phyloP scores from a whole-genome alignment of 2,113 vertebrate genomes.

The Crotalus viridis region DNA sequence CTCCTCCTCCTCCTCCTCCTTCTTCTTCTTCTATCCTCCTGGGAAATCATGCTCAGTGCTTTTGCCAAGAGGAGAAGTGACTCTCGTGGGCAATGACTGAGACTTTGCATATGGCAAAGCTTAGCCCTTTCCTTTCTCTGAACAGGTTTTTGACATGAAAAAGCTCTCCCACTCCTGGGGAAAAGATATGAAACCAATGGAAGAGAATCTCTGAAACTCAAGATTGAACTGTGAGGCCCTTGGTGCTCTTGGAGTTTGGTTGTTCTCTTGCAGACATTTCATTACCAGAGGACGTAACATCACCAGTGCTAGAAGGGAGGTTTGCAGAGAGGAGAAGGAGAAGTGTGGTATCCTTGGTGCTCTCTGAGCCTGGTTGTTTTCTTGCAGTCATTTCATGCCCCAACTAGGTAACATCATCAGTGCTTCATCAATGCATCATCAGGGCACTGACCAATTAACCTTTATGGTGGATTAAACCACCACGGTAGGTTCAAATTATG shows the following conservation, averaged over 20 bases:
- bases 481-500: background rate
- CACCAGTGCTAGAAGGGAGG: background rate
- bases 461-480: background rate
- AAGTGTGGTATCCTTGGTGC: background rate
- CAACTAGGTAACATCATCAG: background rate
- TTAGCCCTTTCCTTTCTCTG: background rate
- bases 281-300: background rate
- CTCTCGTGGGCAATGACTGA: background rate
- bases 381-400: background rate
- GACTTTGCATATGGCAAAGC: background rate
- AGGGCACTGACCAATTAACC: background rate
- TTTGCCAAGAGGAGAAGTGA: background rate
- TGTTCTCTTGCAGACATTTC: background rate
- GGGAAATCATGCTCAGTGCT: background rate
- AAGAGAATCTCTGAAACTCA: background rate
- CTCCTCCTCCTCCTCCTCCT: accelerated
- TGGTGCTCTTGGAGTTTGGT: background rate
- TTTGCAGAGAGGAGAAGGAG: background rate
- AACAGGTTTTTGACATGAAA: background rate
- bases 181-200: background rate
- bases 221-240: background rate
- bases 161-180: background rate
- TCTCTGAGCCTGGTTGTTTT: background rate
- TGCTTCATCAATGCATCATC: background rate
- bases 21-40: background rate